phyloP scores from a whole-genome alignment of 2,113 vertebrate species.

The Halichoerus grypus region DNA sequence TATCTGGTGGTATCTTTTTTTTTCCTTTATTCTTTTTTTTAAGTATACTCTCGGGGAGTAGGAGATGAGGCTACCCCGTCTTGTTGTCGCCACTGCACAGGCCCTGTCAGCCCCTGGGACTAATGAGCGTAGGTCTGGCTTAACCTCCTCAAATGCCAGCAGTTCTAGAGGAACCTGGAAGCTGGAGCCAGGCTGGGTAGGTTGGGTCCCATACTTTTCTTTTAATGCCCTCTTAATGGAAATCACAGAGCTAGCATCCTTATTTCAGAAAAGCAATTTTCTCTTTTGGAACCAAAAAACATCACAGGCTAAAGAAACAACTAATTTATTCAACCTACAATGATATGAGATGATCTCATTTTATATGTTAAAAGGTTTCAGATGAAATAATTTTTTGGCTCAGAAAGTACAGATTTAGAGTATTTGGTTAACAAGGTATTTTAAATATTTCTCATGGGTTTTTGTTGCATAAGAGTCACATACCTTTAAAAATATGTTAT shows the following conservation, averaged over 20 bases:
- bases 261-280: constrained; percentile 63
- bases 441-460: constrained; percentile 60
- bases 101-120: background rate
- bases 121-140: background rate
- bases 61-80: background rate
- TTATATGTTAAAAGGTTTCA: constrained; percentile 61
- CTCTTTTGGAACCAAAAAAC: constrained; percentile 47
- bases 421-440: constrained; percentile 63
- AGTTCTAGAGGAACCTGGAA: background rate
- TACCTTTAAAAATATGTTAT: constrained; percentile 46
- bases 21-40: background rate
- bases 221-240: constrained; percentile 60
- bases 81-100: background rate
- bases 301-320: constrained; percentile 55
- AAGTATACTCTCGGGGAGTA: background rate
- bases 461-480: constrained; percentile 40
- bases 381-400: constrained; percentile 63
- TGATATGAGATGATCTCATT: constrained; percentile 56
- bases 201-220: background rate
- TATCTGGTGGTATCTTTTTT: background rate
- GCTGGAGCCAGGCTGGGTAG: background rate
- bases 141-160: background rate
- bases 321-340: constrained; percentile 52
- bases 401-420: constrained; percentile 42
- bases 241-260: constrained; percentile 64